These are phyloP conservation scores for Hypothenemus hampei DNA, from an alignment of 1,140 invertebrate species.

Conservation along the genomic window DNA sequence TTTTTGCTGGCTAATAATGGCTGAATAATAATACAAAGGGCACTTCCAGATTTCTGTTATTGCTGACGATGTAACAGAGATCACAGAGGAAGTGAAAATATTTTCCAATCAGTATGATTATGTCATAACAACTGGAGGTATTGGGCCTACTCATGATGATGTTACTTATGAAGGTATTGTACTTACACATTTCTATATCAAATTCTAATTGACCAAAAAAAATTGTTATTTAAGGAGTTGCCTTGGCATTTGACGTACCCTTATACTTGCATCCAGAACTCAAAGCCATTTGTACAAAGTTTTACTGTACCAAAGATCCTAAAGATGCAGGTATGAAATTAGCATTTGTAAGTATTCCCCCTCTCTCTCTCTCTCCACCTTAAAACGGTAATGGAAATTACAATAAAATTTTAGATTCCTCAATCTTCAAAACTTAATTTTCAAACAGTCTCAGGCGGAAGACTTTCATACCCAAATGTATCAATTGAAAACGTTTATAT, in stretches of 20 bases:
- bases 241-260: slow-evolving; percentile 62
- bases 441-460: slow-evolving; percentile 33
- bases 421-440: slow-evolving; percentile 47
- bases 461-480: slow-evolving; percentile 59
- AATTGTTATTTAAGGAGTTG: slow-evolving; percentile 49
- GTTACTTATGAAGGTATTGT: slow-evolving; percentile 68
- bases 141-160: slow-evolving; percentile 84
- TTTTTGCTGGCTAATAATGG: background rate
- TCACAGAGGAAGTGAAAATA: slow-evolving; percentile 60
- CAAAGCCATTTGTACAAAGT: slow-evolving; percentile 52
- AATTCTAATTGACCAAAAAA: background rate
- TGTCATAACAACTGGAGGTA: slow-evolving; percentile 75
- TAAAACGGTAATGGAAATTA: no score
- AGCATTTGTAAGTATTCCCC: slow-evolving; percentile 40
- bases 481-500: slow-evolving; percentile 68
- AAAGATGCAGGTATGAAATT: slow-evolving; percentile 50
- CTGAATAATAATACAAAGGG: slow-evolving; percentile 6
- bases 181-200: background rate
- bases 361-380: background rate
- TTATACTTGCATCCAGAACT: slow-evolving; percentile 57
- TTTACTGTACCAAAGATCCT: slow-evolving; percentile 43
- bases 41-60: slow-evolving; percentile 61
- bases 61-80: slow-evolving; percentile 64
- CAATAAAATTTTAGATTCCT: slow-evolving; percentile 48
- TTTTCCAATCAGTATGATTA: slow-evolving; percentile 59